Evolutionary conservation across 2,113 vertebrate species (phyloP), one percentile per base, ranked within the genome.

Genomic region (Tor tambroides): DNA sequence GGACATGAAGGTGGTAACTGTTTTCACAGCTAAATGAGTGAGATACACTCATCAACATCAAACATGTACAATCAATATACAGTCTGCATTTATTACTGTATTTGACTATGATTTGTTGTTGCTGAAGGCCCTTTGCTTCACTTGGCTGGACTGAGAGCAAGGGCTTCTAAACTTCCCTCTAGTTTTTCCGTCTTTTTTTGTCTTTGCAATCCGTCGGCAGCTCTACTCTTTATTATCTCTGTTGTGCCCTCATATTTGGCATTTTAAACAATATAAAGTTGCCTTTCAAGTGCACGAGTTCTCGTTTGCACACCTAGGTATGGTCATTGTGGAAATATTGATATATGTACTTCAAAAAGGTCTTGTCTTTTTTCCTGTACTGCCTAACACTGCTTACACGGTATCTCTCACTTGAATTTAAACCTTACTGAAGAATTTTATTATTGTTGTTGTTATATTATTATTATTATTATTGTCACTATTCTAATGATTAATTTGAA

Each of bases 81-180:
- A 80, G 56, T 38, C 78, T 17, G 21, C 32, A 61, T 80, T n/a
- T 32, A 32, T 15, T n/a, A 5, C 0, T 0, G 21, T 15, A 9
- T 80, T 80, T 63, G 19, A 63, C 2, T 19, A 10, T 7, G 2
- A 51, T 43, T 0, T 7, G 80, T 46, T 51, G 4, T 51, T n/a
- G 41, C 63, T 21, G 17, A 32, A 19, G 12, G 56, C 14, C 63
- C n/a, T 49, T 54, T 10, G 43, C 76, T 32, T 32, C 76, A 51
- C 76, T 78, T 78, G 49, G 76, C 76, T 0, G 49, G 76, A 54
- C 76, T 78, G 76, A 78, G 76, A 78, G 76, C 76, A 82, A 82
- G 59, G 56, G 80, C 59, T 19, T 43, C 8, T 5, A 32, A 21
- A 54, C 76, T 54, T 54, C 17, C 14, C 30, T 9, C 15, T 51